A percentile compares a stretch with the other conserved stretches of the same genome.
phyloP scores from a whole-genome alignment of 2,113 vertebrate species.

The Hippocampus zosterae region DNA sequence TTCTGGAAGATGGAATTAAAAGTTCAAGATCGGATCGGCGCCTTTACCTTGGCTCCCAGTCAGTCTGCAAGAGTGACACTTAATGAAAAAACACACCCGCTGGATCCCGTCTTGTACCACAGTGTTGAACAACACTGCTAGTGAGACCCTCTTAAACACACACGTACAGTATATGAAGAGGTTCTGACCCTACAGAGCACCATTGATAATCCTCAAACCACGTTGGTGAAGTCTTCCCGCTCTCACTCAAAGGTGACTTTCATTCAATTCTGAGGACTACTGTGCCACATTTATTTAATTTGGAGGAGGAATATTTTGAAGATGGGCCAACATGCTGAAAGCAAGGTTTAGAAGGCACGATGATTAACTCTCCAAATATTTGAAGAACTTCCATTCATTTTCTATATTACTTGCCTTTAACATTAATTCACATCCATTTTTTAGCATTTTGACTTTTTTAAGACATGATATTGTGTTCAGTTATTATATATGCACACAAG shows the following conservation, averaged over 20 bases:
- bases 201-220: constrained; percentile 50
- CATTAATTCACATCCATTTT: too few species aligned
- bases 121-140: constrained; percentile 21
- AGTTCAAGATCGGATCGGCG: neutral
- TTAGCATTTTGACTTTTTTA: too few species aligned
- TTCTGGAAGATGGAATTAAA: constrained; percentile 1
- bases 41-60: neutral
- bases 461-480: too few species aligned
- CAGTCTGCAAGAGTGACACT: neutral
- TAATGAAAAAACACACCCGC: constrained; percentile 1
- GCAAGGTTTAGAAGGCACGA: constrained; percentile 12
- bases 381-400: neutral
- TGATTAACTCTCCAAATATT: constrained; percentile 17
- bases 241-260: constrained; percentile 62
- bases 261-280: constrained; percentile 40
- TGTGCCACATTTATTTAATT: constrained; percentile 51
- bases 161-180: constrained; percentile 3
- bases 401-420: neutral
- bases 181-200: constrained; percentile 39
- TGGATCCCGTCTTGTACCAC: constrained; percentile 10
- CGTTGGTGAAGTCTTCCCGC: constrained; percentile 26
- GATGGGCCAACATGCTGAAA: constrained; percentile 14
- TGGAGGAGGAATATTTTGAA: constrained; percentile 10
- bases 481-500: too few species aligned
- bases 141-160: constrained; percentile 43